Evolutionary conservation across 1,140 invertebrate genomes (phyloP).

Genomic region (Eubasilissa regina): DNA sequence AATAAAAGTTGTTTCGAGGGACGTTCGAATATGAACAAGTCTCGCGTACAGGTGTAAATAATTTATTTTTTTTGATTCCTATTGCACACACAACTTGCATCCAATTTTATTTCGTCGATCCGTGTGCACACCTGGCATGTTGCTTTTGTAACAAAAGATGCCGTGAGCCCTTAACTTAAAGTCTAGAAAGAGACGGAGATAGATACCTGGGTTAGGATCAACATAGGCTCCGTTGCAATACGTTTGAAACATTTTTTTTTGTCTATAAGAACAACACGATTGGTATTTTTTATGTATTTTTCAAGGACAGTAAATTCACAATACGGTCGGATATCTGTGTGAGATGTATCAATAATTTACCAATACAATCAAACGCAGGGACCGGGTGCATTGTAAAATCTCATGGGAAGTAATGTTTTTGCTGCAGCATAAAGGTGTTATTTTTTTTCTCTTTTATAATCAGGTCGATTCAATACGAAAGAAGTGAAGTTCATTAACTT

Average conservation of each 20-base stretch:
- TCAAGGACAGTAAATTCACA: constrained; percentile 27
- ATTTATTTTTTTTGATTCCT: too few species aligned
- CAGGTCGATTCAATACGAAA: background rate
- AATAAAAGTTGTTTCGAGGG: too few species aligned
- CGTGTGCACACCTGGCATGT: background rate
- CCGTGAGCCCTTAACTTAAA: background rate
- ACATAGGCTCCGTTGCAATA: constrained; percentile 36
- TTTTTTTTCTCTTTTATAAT: background rate
- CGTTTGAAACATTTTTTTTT: constrained; percentile 24
- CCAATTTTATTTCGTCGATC: too few species aligned
- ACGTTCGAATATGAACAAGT: too few species aligned
- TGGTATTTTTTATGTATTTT: constrained; percentile 17
- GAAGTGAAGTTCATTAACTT: constrained; percentile 9
- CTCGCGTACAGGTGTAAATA: too few species aligned
- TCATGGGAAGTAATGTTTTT: constrained; percentile 11
- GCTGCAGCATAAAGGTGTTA: background rate
- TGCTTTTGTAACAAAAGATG: constrained; percentile 13
- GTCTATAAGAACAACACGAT: constrained; percentile 22
- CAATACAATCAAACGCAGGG: background rate
- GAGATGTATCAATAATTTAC: background rate
- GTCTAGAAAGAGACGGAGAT: constrained; percentile 18
- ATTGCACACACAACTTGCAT: too few species aligned
- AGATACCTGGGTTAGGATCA: constrained; percentile 34
- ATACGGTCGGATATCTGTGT: background rate
- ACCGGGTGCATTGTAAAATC: constrained; percentile 6